Conservation (phyloP, 2,113 vertebrate species). For the Vidua macroura region DNA sequence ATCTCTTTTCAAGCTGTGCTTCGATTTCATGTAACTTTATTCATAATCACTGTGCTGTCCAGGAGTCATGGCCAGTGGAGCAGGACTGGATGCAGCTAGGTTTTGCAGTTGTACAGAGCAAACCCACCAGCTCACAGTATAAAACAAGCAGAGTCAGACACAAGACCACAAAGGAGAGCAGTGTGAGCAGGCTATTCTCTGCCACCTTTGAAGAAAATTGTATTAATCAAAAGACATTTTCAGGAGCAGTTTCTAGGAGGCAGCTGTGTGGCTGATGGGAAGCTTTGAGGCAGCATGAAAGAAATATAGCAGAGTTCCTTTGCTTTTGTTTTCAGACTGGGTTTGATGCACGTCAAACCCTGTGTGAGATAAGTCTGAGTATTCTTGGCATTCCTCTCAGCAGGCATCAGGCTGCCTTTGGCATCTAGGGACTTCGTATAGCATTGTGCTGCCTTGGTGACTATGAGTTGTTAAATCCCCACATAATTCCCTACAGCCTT, state of each 20-base stretch:
- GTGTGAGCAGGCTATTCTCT: background rate
- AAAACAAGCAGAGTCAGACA: background rate
- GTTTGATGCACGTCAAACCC: background rate
- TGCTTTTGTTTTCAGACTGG: background rate
- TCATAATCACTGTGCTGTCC: background rate
- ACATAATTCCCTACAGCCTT: constrained; percentile 9
- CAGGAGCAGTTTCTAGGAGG: background rate
- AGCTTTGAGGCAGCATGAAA: background rate
- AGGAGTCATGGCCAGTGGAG: background rate
- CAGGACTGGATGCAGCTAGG: background rate
- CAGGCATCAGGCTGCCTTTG: background rate
- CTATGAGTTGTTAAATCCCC: background rate
- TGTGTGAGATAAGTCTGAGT: background rate
- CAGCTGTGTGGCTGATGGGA: background rate
- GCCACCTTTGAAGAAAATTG: background rate
- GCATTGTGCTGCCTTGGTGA: background rate
- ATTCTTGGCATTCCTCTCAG: background rate
- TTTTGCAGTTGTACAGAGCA: background rate
- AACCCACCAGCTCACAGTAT: background rate
- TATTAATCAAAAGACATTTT: background rate
- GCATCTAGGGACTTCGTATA: background rate
- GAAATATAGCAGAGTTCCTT: background rate
- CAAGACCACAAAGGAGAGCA: background rate
- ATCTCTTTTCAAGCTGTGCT: background rate
- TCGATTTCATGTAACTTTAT: background rate